phyloP scores from a whole-genome alignment of 2,797 vertebrate species.

The Selene dorsalis region DNA sequence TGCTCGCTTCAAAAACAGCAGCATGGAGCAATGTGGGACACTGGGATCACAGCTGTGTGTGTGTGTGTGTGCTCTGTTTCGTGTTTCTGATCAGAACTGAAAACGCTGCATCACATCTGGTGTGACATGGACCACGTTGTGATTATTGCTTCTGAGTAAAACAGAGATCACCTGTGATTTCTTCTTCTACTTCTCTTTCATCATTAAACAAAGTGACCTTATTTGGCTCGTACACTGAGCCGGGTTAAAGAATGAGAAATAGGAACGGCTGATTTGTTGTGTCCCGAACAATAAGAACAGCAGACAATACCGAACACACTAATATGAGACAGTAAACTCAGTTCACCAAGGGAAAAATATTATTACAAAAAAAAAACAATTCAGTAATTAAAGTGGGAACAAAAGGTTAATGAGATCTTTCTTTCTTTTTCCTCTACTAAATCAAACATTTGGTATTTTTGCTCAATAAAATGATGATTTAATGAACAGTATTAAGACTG shows the following conservation, averaged over 20 bases:
- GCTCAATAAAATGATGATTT: not conserved
- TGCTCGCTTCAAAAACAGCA: slow-evolving; percentile 44
- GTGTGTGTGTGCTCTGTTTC: slow-evolving; percentile 20
- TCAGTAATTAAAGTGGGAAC: not conserved
- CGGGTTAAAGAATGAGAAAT: not conserved
- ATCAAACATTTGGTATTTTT: no score
- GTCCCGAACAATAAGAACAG: not conserved
- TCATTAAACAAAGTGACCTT: not conserved
- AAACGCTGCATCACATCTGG: slow-evolving; percentile 50
- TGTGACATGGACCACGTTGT: slow-evolving; percentile 12
- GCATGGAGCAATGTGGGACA: slow-evolving; percentile 41
- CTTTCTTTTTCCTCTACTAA: no score
- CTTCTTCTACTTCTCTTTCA: not conserved
- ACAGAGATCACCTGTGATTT: not conserved
- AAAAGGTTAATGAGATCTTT: not conserved
- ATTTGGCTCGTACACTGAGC: slow-evolving; percentile 1
- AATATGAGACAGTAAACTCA: not conserved
- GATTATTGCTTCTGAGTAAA: not conserved
- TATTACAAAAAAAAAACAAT: not conserved
- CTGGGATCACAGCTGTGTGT: slow-evolving; percentile 5
- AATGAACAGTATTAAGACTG: not conserved
- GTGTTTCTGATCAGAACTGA: slow-evolving; percentile 23
- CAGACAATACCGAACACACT: not conserved
- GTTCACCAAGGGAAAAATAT: not conserved
- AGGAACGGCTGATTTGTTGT: not conserved